Evolutionary conservation across 1,140 invertebrate genomes (phyloP).

Genomic region (Pachyrhynchus sulphureomaculatus): DNA sequence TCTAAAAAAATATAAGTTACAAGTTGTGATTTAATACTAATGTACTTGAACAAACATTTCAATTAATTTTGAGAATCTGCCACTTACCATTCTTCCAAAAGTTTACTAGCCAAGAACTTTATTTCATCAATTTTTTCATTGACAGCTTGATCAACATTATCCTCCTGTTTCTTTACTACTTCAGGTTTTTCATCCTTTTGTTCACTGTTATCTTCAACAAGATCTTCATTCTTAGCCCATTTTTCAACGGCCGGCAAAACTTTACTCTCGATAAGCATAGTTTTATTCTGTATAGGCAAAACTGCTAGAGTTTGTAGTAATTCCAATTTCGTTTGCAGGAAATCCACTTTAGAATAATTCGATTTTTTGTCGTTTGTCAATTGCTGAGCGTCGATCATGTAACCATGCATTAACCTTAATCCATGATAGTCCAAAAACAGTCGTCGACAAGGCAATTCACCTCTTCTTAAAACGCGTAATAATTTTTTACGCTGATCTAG

Average conservation of each 20-base stretch:
- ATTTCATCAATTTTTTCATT: slow-evolving; percentile 45
- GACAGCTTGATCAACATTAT: neutral
- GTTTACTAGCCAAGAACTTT: slow-evolving; percentile 60
- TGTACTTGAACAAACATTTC: too few species aligned
- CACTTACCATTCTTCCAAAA: slow-evolving; percentile 69
- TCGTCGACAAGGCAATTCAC: slow-evolving; percentile 77
- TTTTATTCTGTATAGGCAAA: slow-evolving; percentile 90
- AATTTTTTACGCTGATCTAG: slow-evolving; percentile 69
- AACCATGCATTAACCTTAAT: slow-evolving; percentile 83
- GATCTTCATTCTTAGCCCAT: slow-evolving; percentile 62
- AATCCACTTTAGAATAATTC: slow-evolving; percentile 59
- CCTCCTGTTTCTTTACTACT: slow-evolving; percentile 9
- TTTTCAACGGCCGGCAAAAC: slow-evolving; percentile 79
- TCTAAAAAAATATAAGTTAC: too few species aligned
- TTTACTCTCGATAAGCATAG: slow-evolving; percentile 88
- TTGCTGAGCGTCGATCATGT: slow-evolving; percentile 67
- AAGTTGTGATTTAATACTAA: too few species aligned
- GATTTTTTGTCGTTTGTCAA: slow-evolving; percentile 38
- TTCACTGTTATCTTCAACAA: slow-evolving; percentile 14
- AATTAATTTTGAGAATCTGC: too few species aligned
- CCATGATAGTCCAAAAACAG: slow-evolving; percentile 96
- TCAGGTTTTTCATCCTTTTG: slow-evolving; percentile 17
- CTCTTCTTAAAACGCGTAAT: slow-evolving; percentile 68
- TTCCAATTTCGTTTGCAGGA: slow-evolving; percentile 73
- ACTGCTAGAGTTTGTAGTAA: slow-evolving; percentile 78